Evolutionary conservation across 2,797 vertebrate species (phyloP), one percentile per base, ranked within the genome.

Genomic region (Dromococcyx pavoninus): DNA sequence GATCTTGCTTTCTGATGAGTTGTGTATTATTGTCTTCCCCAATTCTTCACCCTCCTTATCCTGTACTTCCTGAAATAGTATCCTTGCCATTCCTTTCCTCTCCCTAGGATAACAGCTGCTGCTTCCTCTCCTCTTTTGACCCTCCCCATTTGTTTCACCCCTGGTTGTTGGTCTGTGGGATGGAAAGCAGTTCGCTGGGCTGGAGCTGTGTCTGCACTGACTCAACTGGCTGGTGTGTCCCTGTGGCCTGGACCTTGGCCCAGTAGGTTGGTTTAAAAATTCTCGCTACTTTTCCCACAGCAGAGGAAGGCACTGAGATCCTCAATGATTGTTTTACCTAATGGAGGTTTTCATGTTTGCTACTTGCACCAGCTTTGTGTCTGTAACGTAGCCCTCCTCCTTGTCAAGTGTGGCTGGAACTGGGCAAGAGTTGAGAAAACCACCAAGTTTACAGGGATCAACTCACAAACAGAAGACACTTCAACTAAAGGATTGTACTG

Each of bases 241-340:
- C 53, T 64, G 88, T 83, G 79, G 93, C 86, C 86, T 80, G 88
- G 65, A 67, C 69, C 61, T 89, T 86, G 72, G 56, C 79, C 90
- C 39, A 62, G 0, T 18, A 0, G 1, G 24, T 75, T 85, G 84
- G 62, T 77, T 94, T 80, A 70, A 84, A 86, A 37, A 67, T 51
- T 94, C 69, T 91, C 32, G 5, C 17, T 89, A 2, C 23, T 71
- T 80, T 93, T 90, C 86, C 69, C 83, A 75, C 83, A 86, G 30
- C 33, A 30, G 48, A 32, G 22, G 18, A 81, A 61, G 43, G 5
- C 37, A 24, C 32, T 56, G 39, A n/a, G 23, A n/a, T 13, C 4
- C 8, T 70, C n/a, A 17, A 16, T 3, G 1, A 0, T 6, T 48
- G 28, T 60, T 25, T 41, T 33, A 7, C 18, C 28, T 50, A 37